Conservation (phyloP, 1,140 invertebrate genomes). For the Pissodes strobi region DNA sequence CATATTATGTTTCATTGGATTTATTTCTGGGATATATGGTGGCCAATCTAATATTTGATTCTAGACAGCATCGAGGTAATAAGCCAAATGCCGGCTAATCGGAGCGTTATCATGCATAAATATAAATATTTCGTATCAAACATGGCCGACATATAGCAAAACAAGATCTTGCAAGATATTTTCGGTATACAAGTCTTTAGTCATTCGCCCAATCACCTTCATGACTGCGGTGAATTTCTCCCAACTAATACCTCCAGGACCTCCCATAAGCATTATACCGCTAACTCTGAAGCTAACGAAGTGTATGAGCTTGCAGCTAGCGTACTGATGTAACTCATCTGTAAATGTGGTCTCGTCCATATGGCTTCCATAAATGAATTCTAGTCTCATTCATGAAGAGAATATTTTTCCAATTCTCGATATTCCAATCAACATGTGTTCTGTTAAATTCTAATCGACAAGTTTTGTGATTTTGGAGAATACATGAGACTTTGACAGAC, state of each 20-base stretch:
- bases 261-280: constrained; percentile 12
- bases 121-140: constrained; percentile 11
- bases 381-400: no score
- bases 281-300: constrained; percentile 1
- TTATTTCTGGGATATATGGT: neutral
- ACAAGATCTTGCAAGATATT: constrained; percentile 1
- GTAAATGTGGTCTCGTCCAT: constrained; percentile 3
- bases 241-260: constrained; percentile 6
- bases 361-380: constrained; percentile 13
- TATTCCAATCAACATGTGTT: neutral
- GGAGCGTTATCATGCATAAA: constrained; percentile 21
- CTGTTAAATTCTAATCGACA: constrained; percentile 11
- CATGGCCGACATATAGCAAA: constrained; percentile 13
- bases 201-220: constrained; percentile 12
- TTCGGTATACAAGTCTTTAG: neutral
- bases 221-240: constrained; percentile 5
- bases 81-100: neutral
- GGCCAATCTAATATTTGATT: constrained; percentile 5
- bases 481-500: neutral
- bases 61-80: neutral
- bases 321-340: constrained; percentile 7
- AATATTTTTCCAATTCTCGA: no score
- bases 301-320: constrained; percentile 14
- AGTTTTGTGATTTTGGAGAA: no score
- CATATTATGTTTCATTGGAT: constrained; percentile 5